Evolutionary conservation across 2,113 vertebrate species (phyloP).

Genomic region (Oplegnathus fasciatus): DNA sequence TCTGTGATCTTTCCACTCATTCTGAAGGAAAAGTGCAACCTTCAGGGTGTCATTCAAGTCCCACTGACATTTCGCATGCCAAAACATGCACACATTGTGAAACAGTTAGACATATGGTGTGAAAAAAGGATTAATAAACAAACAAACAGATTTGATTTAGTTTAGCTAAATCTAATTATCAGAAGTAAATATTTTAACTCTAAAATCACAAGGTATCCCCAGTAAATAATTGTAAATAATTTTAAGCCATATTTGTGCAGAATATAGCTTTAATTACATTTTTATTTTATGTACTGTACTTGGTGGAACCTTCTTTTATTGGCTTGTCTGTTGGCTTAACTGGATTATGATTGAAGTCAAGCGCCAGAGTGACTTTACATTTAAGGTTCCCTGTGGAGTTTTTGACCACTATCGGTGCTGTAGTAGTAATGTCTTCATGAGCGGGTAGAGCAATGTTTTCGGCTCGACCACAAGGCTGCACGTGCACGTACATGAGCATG

Average conservation of each 20-base stretch:
- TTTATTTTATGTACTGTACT: background rate
- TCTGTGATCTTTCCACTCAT: constrained; percentile 11
- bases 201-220: background rate
- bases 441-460: background rate
- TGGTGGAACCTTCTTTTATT: background rate
- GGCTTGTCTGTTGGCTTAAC: background rate
- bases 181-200: background rate
- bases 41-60: constrained; percentile 12
- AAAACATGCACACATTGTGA: background rate
- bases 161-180: background rate
- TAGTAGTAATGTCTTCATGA: background rate
- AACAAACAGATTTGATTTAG: background rate
- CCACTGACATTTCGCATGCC: background rate
- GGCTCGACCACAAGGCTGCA: background rate
- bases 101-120: background rate
- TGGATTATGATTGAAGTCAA: constrained; percentile 4
- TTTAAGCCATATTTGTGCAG: background rate
- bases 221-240: background rate
- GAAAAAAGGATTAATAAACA: background rate
- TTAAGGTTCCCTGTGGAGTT: constrained; percentile 12
- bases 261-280: background rate
- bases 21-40: background rate
- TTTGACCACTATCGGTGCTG: constrained; percentile 6
- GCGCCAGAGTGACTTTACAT: background rate
- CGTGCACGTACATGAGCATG: background rate